A percentile compares a stretch with the other conserved stretches of the same genome.
Conservation (phyloP, 2,888 invertebrate species). For the Heliconius cydno region DNA sequence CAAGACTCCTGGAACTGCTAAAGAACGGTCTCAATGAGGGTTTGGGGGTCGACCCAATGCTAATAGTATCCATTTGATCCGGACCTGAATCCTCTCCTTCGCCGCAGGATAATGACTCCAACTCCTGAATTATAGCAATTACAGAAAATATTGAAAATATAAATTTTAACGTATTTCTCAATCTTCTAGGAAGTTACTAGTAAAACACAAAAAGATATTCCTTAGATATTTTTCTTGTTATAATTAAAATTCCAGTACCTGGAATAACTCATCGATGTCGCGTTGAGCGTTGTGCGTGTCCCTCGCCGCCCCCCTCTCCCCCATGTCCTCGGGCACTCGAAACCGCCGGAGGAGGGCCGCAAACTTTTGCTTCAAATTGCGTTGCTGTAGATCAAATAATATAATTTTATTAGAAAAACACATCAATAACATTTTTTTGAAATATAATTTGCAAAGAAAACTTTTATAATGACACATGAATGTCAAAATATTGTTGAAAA, state of each 20-base stretch:
- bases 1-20: constrained; percentile 93
- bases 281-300: constrained; percentile 90
- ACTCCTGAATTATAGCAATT: constrained; percentile 85
- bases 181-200: background rate
- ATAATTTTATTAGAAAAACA: background rate
- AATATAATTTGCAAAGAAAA: constrained; percentile 8
- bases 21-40: constrained; percentile 97
- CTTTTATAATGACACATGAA: background rate
- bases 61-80: constrained; percentile 95
- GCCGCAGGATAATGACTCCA: constrained; percentile 95
- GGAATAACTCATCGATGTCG: constrained; percentile 96
- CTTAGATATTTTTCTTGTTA: background rate
- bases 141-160: background rate
- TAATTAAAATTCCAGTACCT: constrained; percentile 57
- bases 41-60: constrained; percentile 98
- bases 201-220: background rate
- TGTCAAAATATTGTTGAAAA: background rate
- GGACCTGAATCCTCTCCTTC: constrained; percentile 95
- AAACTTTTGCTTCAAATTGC: constrained; percentile 98
- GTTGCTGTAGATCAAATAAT: constrained; percentile 84
- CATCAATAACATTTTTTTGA: background rate
- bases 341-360: constrained; percentile 96
- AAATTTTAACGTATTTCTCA: background rate
- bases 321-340: constrained; percentile 94
- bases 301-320: constrained; percentile 85